Evolutionary conservation across 2,113 vertebrate genomes (phyloP).

Genomic region (Donacobius atricapilla): DNA sequence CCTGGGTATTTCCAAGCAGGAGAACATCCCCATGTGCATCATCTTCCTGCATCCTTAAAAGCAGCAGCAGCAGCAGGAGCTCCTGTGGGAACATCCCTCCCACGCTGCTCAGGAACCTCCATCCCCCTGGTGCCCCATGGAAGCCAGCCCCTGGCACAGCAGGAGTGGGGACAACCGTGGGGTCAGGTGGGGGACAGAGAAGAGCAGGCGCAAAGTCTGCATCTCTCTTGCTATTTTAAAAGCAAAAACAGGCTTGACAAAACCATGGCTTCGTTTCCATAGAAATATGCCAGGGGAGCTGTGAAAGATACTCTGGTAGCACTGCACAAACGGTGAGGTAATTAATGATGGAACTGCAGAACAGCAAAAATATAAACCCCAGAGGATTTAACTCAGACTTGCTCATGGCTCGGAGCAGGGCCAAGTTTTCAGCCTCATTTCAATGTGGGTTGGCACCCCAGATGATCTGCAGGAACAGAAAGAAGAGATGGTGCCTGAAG

Average conservation of each 20-base stretch:
- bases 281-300: slow-evolving; percentile 28
- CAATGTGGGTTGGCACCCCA: background rate
- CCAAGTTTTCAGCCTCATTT: background rate
- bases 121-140: background rate
- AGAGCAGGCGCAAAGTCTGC: background rate
- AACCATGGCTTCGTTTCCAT: background rate
- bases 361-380: background rate
- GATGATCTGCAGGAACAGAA: background rate
- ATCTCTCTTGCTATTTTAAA: background rate
- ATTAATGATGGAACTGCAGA: slow-evolving; percentile 15
- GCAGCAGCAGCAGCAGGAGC: background rate
- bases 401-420: background rate
- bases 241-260: background rate
- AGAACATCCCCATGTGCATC: background rate
- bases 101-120: background rate
- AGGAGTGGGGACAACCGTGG: background rate
- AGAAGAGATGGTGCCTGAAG: background rate
- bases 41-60: background rate
- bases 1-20: background rate
- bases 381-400: background rate
- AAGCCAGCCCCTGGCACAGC: background rate
- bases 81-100: background rate
- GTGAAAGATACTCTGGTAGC: background rate
- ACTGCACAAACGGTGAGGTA: background rate
- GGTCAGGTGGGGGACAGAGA: background rate